Evolutionary conservation across 2,113 vertebrate species (phyloP), one percentile per base, ranked within the genome.

Genomic region (Lagopus muta): DNA sequence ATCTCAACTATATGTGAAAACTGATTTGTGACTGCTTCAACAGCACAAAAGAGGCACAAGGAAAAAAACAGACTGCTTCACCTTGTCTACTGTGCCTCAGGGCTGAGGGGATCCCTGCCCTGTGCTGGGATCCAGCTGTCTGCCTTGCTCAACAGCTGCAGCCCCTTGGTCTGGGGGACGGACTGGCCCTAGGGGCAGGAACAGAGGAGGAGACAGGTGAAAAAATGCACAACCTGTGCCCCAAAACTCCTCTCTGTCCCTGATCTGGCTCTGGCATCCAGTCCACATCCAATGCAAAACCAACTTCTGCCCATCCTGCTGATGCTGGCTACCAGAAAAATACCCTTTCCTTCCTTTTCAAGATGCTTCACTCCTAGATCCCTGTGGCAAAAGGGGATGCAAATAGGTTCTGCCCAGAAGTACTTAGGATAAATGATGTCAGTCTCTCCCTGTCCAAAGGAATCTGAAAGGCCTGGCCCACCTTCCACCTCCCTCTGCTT

Each of bases 351-450:
- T 58, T 50, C 20, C n/a, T n/a, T 62, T 65, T 13, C 28, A 55
- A 57, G 21, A 30, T 66, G 34, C 32, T 81, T 34, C 40, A 14
- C 16, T 67, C 45, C 65, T 34, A 21, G 42, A 3, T 57, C 16
- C 11, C 57, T 34, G 4, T 4, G 22, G 40, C 78, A n/a, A 43
- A 24, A 8, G 24, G 43, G 16, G 1, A 13, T 0, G 1, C 16
- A 20, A 50, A 13, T 10, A 8, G 10, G 24, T 28, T 75, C 73
- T 62, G 28, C 20, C 42, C 25, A 3, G 1, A 32, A 55, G 62
- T 17, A 18, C 13, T 80, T 38, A 18, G 13, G 34, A 2, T 15
- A 28, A 70, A 43, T 1, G 0, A 30, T 8, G 20, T n/a, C 36
- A 11, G 11, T 5, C 0, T 14, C 25, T n/a, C 45, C 62, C 38